Evolutionary conservation across 2,113 vertebrate genomes (phyloP), one percentile per base, ranked within the genome.

Genomic region (Acanthochromis polyacanthus): DNA sequence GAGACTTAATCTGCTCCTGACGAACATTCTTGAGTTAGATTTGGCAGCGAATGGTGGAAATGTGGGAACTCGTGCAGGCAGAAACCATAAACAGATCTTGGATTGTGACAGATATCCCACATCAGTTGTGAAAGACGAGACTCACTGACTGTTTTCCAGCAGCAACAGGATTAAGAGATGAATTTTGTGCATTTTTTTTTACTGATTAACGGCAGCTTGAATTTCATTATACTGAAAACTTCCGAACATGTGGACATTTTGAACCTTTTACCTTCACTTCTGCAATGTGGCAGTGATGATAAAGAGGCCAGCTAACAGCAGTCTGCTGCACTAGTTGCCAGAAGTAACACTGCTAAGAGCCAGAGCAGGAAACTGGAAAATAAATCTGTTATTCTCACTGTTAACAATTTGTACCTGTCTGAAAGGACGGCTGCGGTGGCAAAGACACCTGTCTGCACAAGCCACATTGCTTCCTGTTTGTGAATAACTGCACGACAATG

Each of bases 381-480:
- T 80, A 67, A 82, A 84, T 83, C 71, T 78, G 73, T 72, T 76
- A 30, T 78, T 70, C 38, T 28, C 16, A 12, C 2, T 53, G 28
- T 64, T 5, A 19, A 55, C 71, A 69, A 52, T 61, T 51, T 85
- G 23, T 83, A 87, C 88, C 82, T 82, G 84, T 78, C 77, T 86
- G 30, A 66, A 53, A 22, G 59, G 36, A 63, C 19, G 12, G 20
- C 61, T 87, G 91, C 25, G 88, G 91, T 82, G 59, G 22, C 46
- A 78, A 0, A 60, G 32, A 20, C 83, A 88, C 76, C 65, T 86
- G 89, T 82, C 75, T 90, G 50, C 57, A 23, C 38, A 57, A 76
- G 81, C 86, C 94, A 80, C 91, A 85, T 1, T 1, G 1, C 72
- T 89, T 95, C 94, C 93, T 95, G 94, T 95, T 95, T 94, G 78